phyloP scores from a whole-genome alignment of 2,113 vertebrate species.

The Cardinalis cardinalis region DNA sequence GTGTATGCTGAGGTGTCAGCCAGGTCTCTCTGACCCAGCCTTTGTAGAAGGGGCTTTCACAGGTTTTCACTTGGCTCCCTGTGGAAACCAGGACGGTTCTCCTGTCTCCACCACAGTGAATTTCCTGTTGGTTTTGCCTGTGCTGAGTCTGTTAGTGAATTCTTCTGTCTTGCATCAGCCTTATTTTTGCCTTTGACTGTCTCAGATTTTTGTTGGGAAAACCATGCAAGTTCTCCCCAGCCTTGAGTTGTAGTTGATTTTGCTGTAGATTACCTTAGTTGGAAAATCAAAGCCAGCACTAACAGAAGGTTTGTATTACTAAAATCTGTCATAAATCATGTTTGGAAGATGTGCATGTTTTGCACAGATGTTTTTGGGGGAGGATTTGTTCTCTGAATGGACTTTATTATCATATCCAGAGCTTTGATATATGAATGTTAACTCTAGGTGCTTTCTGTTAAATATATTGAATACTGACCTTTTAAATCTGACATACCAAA shows the following conservation, averaged over 20 bases:
- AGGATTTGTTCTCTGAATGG: neutral
- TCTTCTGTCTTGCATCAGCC: neutral
- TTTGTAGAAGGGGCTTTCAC: neutral
- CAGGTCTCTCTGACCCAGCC: neutral
- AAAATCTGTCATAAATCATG: neutral
- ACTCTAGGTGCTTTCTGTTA: neutral
- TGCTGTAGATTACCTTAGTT: neutral
- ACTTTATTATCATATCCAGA: neutral
- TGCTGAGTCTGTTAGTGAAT: constrained; percentile 31
- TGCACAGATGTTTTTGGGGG: neutral
- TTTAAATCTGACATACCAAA: neutral
- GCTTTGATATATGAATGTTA: neutral
- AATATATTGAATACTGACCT: neutral
- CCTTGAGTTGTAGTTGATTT: neutral
- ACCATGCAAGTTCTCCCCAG: neutral
- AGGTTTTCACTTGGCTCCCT: neutral
- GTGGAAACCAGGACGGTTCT: neutral
- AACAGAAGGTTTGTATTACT: neutral
- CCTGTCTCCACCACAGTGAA: neutral
- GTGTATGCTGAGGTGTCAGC: neutral
- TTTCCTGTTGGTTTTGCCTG: neutral
- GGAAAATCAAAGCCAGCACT: neutral
- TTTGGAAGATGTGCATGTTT: neutral
- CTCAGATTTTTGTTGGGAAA: neutral
- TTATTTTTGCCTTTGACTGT: neutral